Conservation (phyloP, 2,888 invertebrate species). For the Perdita meconis region DNA sequence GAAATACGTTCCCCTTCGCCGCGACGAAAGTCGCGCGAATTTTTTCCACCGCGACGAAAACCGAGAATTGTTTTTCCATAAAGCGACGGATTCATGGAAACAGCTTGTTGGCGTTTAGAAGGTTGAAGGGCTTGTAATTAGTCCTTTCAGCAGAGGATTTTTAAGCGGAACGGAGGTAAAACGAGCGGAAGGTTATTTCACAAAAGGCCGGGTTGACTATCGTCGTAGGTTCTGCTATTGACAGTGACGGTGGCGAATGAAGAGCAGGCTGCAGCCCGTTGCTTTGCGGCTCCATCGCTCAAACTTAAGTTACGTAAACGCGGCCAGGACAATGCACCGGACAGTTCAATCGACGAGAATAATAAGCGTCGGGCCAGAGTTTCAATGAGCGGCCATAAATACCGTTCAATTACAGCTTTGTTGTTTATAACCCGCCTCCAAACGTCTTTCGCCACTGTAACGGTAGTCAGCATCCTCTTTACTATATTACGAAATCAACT, state of each 20-base stretch:
- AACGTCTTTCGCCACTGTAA: too few species aligned
- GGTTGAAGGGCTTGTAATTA: slow-evolving; percentile 16
- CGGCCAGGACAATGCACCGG: slow-evolving; percentile 69
- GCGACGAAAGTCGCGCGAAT: slow-evolving; percentile 9
- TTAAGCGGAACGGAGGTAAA: slow-evolving; percentile 22
- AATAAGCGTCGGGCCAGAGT: slow-evolving; percentile 68
- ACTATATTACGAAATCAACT: too few species aligned
- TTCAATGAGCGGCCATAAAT: slow-evolving; percentile 44
- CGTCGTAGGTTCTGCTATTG: slow-evolving; percentile 67
- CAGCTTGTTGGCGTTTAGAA: too few species aligned
- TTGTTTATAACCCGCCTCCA: background rate
- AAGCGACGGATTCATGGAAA: too few species aligned
- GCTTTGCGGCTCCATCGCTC: slow-evolving; percentile 62
- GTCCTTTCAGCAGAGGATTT: background rate
- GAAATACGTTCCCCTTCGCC: slow-evolving; percentile 39
- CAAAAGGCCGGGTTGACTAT: slow-evolving; percentile 45
- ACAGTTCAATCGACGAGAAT: slow-evolving; percentile 73
- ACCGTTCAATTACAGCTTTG: slow-evolving; percentile 32
- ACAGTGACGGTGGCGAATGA: slow-evolving; percentile 64
- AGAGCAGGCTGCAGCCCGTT: slow-evolving; percentile 34
- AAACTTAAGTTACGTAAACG: slow-evolving; percentile 77
- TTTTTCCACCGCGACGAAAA: too few species aligned
- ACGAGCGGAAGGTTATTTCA: slow-evolving; percentile 47
- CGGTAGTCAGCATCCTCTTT: too few species aligned
- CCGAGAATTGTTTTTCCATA: too few species aligned